These are phyloP conservation scores for Callaeas wilsoni DNA, from an alignment of 2,113 vertebrate species.

Conservation along the genomic window DNA sequence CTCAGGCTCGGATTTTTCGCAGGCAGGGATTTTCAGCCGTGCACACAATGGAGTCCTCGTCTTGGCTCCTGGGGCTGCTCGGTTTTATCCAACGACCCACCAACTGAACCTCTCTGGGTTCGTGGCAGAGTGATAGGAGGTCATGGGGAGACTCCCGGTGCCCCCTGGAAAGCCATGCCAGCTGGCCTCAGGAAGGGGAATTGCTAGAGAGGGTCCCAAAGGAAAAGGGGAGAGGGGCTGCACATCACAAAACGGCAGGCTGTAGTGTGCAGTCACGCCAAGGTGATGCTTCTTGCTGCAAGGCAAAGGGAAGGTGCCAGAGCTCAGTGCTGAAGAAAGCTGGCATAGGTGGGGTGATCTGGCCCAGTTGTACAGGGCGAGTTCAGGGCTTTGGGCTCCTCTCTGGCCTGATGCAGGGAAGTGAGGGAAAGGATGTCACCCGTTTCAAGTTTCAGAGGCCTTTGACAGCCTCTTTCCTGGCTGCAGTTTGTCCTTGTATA, in stretches of 20 bases:
- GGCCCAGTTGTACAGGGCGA: background rate
- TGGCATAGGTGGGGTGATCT: background rate
- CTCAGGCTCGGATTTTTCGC: background rate
- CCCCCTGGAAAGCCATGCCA: background rate
- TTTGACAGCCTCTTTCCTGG: background rate
- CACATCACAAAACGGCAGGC: accelerated
- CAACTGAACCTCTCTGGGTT: background rate
- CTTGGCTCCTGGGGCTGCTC: background rate
- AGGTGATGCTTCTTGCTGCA: background rate
- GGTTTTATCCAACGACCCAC: background rate
- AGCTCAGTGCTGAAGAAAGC: background rate
- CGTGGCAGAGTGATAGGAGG: background rate
- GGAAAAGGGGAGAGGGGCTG: background rate
- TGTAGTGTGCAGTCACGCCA: accelerated
- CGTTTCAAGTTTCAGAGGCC: background rate
- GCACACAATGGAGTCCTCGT: too few relatives aligned
- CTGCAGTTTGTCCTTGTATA: background rate
- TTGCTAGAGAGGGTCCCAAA: background rate
- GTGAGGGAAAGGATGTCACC: background rate
- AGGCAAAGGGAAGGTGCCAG: background rate
- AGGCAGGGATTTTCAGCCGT: background rate
- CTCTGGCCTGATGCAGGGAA: background rate
- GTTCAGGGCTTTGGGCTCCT: background rate
- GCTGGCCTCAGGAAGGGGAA: background rate
- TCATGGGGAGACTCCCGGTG: accelerated